Base-by-base conservation (phyloP, 2,113 vertebrate species). In the Oophaga pumilio region DNA sequence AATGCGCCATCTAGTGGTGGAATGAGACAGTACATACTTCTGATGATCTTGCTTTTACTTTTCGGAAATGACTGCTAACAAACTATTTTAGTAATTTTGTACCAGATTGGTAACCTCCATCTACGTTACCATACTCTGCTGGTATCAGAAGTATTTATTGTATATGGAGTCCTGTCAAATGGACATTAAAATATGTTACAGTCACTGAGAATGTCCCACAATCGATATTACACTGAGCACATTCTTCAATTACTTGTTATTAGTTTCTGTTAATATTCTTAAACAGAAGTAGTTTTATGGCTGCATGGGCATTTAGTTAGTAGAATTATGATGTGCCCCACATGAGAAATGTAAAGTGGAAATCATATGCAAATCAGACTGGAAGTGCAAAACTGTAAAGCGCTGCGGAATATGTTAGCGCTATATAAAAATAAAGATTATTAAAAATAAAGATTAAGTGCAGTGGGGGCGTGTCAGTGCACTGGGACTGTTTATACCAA, bases 1-100 rank as follows among this genome's bases (percentile, higher is more conserved):
- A 17, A 53, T 53, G n/a, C 49, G 15, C 81, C 81, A 83, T 83
- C 81, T 83, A 83, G 62, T 69, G 81, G 81, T 69, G n/a, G 6
- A 66, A 6, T 68, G 22, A 50, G 43, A 22, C 33, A 74, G 50
- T 74, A 12, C 71, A 74, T 2, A 8, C 15, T 43, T 73, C 24
- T 24, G 8, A 26, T 13, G 8, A 24, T 11, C 10, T 68, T n/a
- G 22, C 22, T 64, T 22, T 64, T 33, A 43, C 22, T 26, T 69
- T 15, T 22, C 9, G 13, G 17, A 8, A 43, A 73, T 17, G 20
- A 43, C 15, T 33, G 64, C n/a, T 26, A 24, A 24, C 8, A 13
- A 71, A 28, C 14, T 33, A 26, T 71, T 15, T 17, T 73, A 43
- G 14, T 73, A 2, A 50, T 74, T 49, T 50, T 17, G 43, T 20